phyloP scores from a whole-genome alignment of 2,888 invertebrate genomes.

The Hanleya hanleyi region DNA sequence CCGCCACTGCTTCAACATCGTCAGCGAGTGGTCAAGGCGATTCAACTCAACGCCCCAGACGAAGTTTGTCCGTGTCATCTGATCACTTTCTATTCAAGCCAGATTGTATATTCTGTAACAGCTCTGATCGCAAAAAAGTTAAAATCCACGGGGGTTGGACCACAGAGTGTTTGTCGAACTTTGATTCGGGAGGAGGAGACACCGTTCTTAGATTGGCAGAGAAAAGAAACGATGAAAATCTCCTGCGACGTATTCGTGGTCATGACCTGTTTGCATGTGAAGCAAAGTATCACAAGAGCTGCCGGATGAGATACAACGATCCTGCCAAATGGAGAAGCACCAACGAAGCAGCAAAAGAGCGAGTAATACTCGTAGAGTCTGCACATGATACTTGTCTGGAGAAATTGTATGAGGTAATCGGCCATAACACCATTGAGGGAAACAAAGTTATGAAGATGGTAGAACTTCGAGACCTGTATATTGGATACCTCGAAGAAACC shows the following conservation, averaged over 20 bases:
- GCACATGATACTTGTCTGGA: not conserved
- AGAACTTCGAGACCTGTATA: conserved; percentile 10
- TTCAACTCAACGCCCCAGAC: no score
- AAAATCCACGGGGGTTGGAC: not conserved
- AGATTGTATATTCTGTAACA: not conserved
- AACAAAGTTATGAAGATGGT: not conserved
- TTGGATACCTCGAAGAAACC: not conserved
- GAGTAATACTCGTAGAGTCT: not conserved
- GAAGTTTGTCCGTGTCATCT: not conserved
- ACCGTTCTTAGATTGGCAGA: not conserved
- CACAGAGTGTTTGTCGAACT: not conserved
- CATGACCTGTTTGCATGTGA: not conserved
- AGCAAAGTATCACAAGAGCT: conserved; percentile 4
- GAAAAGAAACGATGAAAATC: not conserved
- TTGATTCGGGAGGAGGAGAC: not conserved
- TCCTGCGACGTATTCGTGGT: not conserved
- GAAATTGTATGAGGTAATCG: not conserved
- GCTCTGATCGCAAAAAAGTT: not conserved
- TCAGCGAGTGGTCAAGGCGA: not conserved
- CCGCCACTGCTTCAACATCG: not conserved
- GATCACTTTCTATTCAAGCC: not conserved
- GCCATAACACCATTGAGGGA: not conserved
- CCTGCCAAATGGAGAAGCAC: not conserved
- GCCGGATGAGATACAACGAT: not conserved
- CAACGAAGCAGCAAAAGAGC: not conserved